Base-by-base conservation (phyloP, 2,797 vertebrate genomes). In the Poecilia picta region DNA sequence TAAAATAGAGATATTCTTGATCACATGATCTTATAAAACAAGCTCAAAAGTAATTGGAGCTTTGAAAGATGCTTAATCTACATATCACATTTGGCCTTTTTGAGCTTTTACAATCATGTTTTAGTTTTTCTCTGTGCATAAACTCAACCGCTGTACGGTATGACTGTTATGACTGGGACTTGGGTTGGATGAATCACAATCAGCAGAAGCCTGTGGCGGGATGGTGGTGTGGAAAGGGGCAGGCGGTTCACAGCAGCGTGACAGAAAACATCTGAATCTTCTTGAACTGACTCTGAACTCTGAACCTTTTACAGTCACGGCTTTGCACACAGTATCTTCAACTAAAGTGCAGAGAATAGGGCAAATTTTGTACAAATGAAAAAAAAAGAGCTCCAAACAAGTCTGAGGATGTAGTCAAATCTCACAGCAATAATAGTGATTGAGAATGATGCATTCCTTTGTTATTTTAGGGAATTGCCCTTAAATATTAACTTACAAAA, bases 201-300 rank as follows among this genome's bases (percentile, higher is more conserved):
- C 49, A 28, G 25, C 11, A 33, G 25, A 53, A 28, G 81, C 85
- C 81, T 74, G 74, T 74, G 82, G 85, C 64, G 70, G 64, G 43
- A 78, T 72, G 53, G 59, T 66, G 31, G 78, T 46, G 84, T 83
- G 43, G 79, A 80, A 78, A 85, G 70, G 53, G 64, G 73, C 8
- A 85, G 72, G 49, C 55, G 59, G 57, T 84, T 89, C 68, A 83
- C 70, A 57, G 31, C 81, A 76, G 68, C 72, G 57, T 77, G 81
- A 81, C 83, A 90, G 74, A 25, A 82, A 84, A 82, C 81, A 81
- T 88, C 66, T 73, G 57, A 79, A 70, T 86, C 83, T 78, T 80
- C 73, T 76, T 86, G 62, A 85, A 77, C 78, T 76, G 68, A 82
- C 33, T 73, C 28, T 85, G 73, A 91, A 71, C 88, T 83, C 75